Evolutionary conservation across 2,113 vertebrate genomes (phyloP), one percentile per base, ranked within the genome.

Genomic region (Proteles cristata): DNA sequence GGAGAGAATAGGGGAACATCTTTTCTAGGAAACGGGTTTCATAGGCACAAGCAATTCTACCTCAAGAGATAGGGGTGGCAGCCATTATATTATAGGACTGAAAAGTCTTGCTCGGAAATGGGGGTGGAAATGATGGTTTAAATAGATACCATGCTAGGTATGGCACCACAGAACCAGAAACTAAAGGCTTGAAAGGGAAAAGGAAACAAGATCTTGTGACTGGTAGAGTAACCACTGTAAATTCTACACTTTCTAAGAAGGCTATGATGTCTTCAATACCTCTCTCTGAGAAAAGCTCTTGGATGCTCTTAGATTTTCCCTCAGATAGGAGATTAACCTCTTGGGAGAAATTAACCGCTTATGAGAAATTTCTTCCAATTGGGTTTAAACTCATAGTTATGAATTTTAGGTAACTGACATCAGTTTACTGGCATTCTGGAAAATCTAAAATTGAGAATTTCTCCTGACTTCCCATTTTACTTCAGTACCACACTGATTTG

Each of bases 221-320:
- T 61, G 61, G 12, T 86, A 50, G 26, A 55, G 14, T 94, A 66
- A 81, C 55, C 45, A 84, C 7, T n/a, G 26, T 16, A 73, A 35
- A 66, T 87, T 97, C 45, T 86, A 48, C 35, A 45, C 28, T 66
- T 96, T 91, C 69, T 26, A 76, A 88, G 81, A 85, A 66, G 28
- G 11, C 35, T 26, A 28, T 2, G 1, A 66, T 10, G 10, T 61
- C 23, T 88, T 93, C 12, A 55, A 28, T 19, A 48, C 65, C 33
- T 90, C 19, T 71, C 14, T 95, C 58, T 11, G 28, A 71, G 2
- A 61, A 58, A 74, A 87, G 45, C 43, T 21, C 39, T 45, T 16
- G 26, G 66, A 31, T 50, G 16, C 2, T n/a, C 25, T 90, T 79
- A 23, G n/a, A 79, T 92, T 86, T 45, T 94, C 48, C 14, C 12